A percentile compares a stretch with the other conserved stretches of the same genome.
phyloP scores from a whole-genome alignment of 53 echinoderm and acorn worm genomes.

The Luidia sarsii region DNA sequence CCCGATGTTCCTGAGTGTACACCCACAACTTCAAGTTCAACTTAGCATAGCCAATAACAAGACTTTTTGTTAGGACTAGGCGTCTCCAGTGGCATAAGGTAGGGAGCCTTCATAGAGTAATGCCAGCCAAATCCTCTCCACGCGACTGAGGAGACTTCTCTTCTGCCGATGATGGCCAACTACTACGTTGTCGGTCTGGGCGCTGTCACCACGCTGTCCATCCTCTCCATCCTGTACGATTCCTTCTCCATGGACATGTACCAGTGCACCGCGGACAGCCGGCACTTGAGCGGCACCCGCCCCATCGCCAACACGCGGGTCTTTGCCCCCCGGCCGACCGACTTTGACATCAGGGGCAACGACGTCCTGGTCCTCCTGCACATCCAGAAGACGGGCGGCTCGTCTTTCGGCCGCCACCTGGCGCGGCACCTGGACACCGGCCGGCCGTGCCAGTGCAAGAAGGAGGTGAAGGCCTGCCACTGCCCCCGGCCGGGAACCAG shows the following conservation, averaged over 20 bases:
- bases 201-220: conserved; percentile 1
- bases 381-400: conserved; percentile 98
- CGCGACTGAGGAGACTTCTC: too few relatives aligned
- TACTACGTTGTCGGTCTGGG: conserved; percentile 26
- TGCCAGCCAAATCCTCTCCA: too few relatives aligned
- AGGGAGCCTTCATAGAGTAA: too few relatives aligned
- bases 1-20: too few relatives aligned
- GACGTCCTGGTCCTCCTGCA: conserved; percentile 93
- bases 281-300: not conserved
- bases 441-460: conserved; percentile 66
- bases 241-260: conserved; percentile 48
- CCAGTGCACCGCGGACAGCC: not conserved
- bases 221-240: conserved; percentile 8
- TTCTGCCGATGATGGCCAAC: conserved; percentile 30
- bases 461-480: conserved; percentile 50
- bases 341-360: conserved; percentile 74
- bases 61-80: too few relatives aligned
- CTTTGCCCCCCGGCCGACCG: not conserved
- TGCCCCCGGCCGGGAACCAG: conserved; percentile 75
- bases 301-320: not conserved
- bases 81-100: too few relatives aligned
- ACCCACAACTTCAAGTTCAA: too few relatives aligned
- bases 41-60: too few relatives aligned
- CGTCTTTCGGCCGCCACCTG: conserved; percentile 81
- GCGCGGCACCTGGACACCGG: conserved; percentile 67